These are phyloP conservation scores for Enteromius trimaculatus DNA, from an alignment of 2,797 vertebrate genomes.

Conservation along the genomic window DNA sequence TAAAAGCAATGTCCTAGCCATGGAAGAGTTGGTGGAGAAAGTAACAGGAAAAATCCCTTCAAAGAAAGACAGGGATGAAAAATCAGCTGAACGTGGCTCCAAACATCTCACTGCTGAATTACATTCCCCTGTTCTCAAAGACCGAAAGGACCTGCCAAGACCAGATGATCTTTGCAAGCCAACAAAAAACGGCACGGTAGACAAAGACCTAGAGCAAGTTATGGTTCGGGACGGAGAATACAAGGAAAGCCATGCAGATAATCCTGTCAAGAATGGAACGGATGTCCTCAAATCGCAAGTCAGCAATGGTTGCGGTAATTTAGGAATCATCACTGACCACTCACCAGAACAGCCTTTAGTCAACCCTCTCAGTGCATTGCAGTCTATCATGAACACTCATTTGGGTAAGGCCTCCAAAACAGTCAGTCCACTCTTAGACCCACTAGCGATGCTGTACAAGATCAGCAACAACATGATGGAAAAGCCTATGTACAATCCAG, in stretches of 20 bases:
- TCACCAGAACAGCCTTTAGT: slow-evolving; percentile 93
- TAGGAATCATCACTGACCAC: slow-evolving; percentile 97
- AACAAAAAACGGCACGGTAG: slow-evolving; percentile 76
- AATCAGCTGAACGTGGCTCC: slow-evolving; percentile 78
- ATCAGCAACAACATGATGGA: slow-evolving; percentile 98
- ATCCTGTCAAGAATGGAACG: slow-evolving; percentile 84
- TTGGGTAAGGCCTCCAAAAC: slow-evolving; percentile 95
- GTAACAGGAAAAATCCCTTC: slow-evolving; percentile 88
- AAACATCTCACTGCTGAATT: slow-evolving; percentile 80
- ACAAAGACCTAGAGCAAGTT: slow-evolving; percentile 71
- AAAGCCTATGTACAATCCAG: slow-evolving; percentile 87
- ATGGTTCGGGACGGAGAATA: slow-evolving; percentile 71
- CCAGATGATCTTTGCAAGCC: slow-evolving; percentile 63
- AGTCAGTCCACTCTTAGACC: slow-evolving; percentile 87
- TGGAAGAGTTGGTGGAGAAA: slow-evolving; percentile 98
- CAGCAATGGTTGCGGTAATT: slow-evolving; percentile 89
- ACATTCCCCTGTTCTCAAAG: slow-evolving; percentile 70
- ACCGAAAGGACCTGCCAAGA: slow-evolving; percentile 66
- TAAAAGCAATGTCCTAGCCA: slow-evolving; percentile 94
- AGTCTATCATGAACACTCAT: slow-evolving; percentile 98
- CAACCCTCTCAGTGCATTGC: slow-evolving; percentile 94
- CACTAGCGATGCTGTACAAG: slow-evolving; percentile 94
- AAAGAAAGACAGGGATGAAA: slow-evolving; percentile 87
- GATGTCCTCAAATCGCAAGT: slow-evolving; percentile 83
- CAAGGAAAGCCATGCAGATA: slow-evolving; percentile 80